Evolutionary conservation across 2,888 invertebrate species (phyloP), one percentile per base, ranked within the genome.

Genomic region (Drosophila quasianomalipes): DNA sequence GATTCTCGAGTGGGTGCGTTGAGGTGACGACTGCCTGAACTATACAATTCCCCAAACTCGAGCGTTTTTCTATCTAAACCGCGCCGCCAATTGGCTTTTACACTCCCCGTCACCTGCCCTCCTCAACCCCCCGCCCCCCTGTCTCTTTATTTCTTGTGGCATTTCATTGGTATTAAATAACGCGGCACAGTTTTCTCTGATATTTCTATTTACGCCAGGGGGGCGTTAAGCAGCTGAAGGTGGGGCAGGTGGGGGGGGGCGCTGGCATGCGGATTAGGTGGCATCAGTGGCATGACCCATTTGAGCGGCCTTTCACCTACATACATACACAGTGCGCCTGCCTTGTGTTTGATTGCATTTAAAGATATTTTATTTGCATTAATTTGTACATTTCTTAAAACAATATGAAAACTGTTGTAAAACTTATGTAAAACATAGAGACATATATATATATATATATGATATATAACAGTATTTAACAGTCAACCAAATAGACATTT

Each of bases 81-180:
- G 22, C 47, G 52, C 82, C 62, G 33, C 65, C 79, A 82, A 84
- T 80, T 84, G 82, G 74, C 81, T 73, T 47, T 26, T 16, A 22
- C 22, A 4, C 22, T 22, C 9, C 22, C 9, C 12, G 3, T 19
- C 39, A 19, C 10, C 39, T 22, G 22, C 12, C 31, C 30, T 28
- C 30, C 30, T 6, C 5, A 30, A 28, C 28, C 28, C 3, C 9
- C 3, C 31, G 1, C 5, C 1, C 39, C 44, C 6, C 1, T 2
- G 22, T 9, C 16, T 7, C 22, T n/a, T n/a, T 26, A 26, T 72
- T 67, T 63, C 61, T 70, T 70, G 60, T 71, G 79, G 72, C 82
- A 84, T 72, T 82, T 80, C 76, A 76, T 86, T 78, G 78, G 86
- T 64, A 83, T 89, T 81, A 69, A 83, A 89, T 89, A 60, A 76